Evolutionary conservation across 2,797 vertebrate species (phyloP).

Genomic region (Myripristis jacobus): DNA sequence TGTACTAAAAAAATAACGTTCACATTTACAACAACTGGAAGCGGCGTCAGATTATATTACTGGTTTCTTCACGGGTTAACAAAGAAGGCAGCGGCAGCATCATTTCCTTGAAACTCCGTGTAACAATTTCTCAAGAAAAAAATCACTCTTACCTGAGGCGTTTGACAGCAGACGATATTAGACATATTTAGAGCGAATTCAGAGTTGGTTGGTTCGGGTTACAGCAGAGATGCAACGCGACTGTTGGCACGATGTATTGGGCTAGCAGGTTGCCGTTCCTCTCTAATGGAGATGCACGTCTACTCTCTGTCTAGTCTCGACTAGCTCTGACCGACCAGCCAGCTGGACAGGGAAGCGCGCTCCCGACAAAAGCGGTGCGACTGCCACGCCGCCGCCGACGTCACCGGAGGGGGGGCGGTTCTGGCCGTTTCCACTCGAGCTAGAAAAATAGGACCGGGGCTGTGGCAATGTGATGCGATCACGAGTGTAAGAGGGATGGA

Average conservation of each 20-base stretch:
- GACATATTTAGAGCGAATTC: constrained; percentile 87
- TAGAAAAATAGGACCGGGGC: background rate
- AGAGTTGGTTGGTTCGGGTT: constrained; percentile 71
- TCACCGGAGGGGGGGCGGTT: constrained; percentile 10
- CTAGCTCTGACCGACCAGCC: constrained; percentile 34
- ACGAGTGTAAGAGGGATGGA: no score
- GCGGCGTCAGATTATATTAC: background rate
- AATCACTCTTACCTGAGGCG: constrained; percentile 81
- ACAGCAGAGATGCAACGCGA: constrained; percentile 62
- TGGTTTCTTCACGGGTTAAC: background rate
- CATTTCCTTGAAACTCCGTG: background rate
- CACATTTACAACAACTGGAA: background rate
- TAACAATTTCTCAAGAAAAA: background rate
- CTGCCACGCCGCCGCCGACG: constrained; percentile 48
- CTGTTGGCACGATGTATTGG: constrained; percentile 47
- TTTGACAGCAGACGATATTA: constrained; percentile 81
- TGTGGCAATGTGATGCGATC: no score
- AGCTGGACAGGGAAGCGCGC: constrained; percentile 53
- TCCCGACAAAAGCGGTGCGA: constrained; percentile 44
- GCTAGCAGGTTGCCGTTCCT: background rate
- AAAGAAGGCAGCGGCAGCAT: constrained; percentile 7
- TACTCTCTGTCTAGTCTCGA: background rate
- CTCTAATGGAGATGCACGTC: constrained; percentile 22
- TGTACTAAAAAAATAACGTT: background rate
- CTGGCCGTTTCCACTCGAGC: background rate